A percentile compares a stretch with the other conserved stretches of the same genome.
Conservation (phyloP, 2,888 invertebrate genomes). For the Meandrusa payeni region DNA sequence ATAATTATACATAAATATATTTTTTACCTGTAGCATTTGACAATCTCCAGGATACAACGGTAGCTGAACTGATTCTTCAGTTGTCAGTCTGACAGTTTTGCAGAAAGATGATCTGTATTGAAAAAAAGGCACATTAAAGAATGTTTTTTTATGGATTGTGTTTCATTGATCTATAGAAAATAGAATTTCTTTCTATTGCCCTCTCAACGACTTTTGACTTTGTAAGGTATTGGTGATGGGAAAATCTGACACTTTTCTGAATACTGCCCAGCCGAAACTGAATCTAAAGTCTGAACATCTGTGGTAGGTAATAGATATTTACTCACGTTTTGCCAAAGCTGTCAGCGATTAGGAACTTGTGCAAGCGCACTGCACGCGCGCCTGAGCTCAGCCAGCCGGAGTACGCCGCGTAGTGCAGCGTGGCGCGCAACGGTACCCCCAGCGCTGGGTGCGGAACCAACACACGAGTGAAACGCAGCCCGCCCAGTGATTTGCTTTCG, state of each 20-base stretch:
- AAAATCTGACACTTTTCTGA: too few species aligned
- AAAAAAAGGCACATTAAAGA: too few species aligned
- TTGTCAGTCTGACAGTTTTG: slow-evolving; percentile 86
- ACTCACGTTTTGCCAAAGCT: slow-evolving; percentile 90
- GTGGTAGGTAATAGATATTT: too few species aligned
- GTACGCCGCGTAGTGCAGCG: slow-evolving; percentile 92
- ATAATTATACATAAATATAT: slow-evolving; percentile 4
- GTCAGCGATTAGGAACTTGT: slow-evolving; percentile 91
- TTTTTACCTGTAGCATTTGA: slow-evolving; percentile 79
- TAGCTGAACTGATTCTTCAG: slow-evolving; percentile 86
- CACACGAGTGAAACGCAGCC: slow-evolving; percentile 88
- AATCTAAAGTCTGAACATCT: too few species aligned
- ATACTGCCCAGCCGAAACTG: too few species aligned
- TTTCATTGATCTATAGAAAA: too few species aligned
- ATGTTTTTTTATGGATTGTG: too few species aligned
- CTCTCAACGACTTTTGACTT: too few species aligned
- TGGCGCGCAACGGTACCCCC: slow-evolving; percentile 85
- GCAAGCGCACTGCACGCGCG: slow-evolving; percentile 88
- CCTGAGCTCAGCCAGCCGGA: slow-evolving; percentile 95
- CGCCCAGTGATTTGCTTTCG: slow-evolving; percentile 86
- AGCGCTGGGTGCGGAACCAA: slow-evolving; percentile 94
- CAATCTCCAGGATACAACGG: slow-evolving; percentile 90
- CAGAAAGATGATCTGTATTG: slow-evolving; percentile 92
- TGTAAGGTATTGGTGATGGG: too few species aligned
- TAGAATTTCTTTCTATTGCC: too few species aligned